phyloP scores from a whole-genome alignment of 2,797 vertebrate genomes.

The Tadarida brasiliensis region DNA sequence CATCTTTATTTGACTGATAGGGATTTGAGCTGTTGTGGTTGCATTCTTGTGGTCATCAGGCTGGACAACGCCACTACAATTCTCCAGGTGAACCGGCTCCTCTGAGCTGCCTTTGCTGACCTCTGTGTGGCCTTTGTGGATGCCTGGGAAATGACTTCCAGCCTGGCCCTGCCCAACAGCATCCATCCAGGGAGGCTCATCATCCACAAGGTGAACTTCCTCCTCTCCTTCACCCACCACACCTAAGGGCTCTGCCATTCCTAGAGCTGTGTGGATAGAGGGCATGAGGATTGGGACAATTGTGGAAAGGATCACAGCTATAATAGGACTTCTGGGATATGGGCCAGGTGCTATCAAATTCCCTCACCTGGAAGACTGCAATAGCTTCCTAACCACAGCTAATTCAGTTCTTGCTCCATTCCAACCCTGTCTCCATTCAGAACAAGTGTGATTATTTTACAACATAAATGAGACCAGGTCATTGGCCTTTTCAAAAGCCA shows the following conservation, averaged over 20 bases:
- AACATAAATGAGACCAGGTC: background rate
- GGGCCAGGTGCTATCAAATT: background rate
- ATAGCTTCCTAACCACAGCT: background rate
- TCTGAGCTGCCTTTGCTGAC: slow-evolving; percentile 76
- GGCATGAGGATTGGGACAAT: background rate
- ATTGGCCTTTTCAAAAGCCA: background rate
- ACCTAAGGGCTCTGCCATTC: slow-evolving; percentile 18
- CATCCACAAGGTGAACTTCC: slow-evolving; percentile 80
- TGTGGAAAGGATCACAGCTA: background rate
- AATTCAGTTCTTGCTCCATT: background rate
- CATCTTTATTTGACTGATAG: slow-evolving; percentile 43
- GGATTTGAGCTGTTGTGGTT: background rate
- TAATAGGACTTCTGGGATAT: background rate
- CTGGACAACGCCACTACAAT: slow-evolving; percentile 83
- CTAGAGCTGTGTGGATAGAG: background rate
- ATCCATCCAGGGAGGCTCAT: slow-evolving; percentile 67
- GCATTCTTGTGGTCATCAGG: slow-evolving; percentile 74
- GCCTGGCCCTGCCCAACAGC: slow-evolving; percentile 68
- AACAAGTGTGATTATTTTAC: background rate
- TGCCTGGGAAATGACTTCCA: slow-evolving; percentile 83
- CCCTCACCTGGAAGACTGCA: background rate
- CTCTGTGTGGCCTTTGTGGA: slow-evolving; percentile 81
- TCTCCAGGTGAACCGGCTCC: slow-evolving; percentile 77
- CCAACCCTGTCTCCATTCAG: background rate
- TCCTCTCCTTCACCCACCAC: slow-evolving; percentile 82